Conservation (phyloP, 2,888 invertebrate species). For the Ceramica pisi region DNA sequence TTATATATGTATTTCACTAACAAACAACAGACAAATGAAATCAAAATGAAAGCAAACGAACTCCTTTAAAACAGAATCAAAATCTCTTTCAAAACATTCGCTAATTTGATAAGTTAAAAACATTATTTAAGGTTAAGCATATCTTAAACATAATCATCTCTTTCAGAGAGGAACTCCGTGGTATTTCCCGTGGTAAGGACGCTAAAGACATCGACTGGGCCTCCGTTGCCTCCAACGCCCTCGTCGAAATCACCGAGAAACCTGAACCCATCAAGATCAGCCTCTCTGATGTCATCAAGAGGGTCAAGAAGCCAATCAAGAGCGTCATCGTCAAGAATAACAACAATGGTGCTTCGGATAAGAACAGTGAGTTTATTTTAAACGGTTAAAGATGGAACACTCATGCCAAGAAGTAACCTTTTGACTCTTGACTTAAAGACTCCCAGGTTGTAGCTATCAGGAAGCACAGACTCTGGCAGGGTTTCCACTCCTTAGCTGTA, state of each 20-base stretch:
- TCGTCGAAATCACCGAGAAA: constrained; percentile 91
- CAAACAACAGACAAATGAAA: too few species aligned
- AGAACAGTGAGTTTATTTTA: constrained; percentile 91
- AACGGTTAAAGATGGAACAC: too few species aligned
- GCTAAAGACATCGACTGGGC: constrained; percentile 97
- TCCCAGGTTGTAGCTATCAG: too few species aligned
- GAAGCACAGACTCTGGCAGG: too few species aligned
- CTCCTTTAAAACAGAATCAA: too few species aligned
- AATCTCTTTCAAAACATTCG: too few species aligned
- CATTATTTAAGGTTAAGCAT: not conserved
- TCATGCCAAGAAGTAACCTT: too few species aligned
- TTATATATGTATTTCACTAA: too few species aligned
- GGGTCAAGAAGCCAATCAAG: constrained; percentile 93
- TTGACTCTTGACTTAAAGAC: too few species aligned
- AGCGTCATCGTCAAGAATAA: constrained; percentile 90
- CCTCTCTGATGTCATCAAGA: constrained; percentile 93
- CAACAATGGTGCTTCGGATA: constrained; percentile 86
- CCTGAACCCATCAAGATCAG: constrained; percentile 94
- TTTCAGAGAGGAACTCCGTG: constrained; percentile 95
- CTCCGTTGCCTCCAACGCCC: constrained; percentile 92
- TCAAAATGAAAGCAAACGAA: too few species aligned
- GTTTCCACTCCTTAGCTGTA: too few species aligned
- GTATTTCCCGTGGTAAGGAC: constrained; percentile 95
- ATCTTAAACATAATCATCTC: not conserved
- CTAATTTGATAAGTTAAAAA: not conserved